phyloP scores from a whole-genome alignment of 2,888 invertebrate species.

The Drosophila percnosoma region DNA sequence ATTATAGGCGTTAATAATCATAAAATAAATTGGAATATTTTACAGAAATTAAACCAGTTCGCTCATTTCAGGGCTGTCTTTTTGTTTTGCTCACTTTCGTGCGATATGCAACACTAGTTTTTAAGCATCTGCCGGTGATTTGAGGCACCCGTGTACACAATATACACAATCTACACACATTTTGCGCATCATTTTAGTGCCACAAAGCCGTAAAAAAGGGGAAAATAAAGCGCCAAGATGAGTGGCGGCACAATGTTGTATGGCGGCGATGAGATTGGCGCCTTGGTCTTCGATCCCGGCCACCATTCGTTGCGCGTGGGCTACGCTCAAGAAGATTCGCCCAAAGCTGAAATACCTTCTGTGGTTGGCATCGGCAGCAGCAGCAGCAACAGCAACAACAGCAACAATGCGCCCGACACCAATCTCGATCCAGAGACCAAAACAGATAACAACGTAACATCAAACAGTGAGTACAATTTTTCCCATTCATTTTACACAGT shows the following conservation, averaged over 20 bases:
- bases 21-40: background rate
- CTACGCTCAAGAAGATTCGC: conserved; percentile 98
- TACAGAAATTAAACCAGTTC: background rate
- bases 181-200: conserved; percentile 27
- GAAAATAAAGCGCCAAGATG: conserved; percentile 71
- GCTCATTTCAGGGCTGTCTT: conserved; percentile 2
- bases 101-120: conserved; percentile 44
- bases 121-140: conserved; percentile 57
- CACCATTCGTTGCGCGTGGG: conserved; percentile 93
- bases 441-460: conserved; percentile 90
- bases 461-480: conserved; percentile 73
- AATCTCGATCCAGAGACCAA: conserved; percentile 91
- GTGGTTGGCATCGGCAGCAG: conserved; percentile 94
- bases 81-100: conserved; percentile 5
- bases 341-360: conserved; percentile 98
- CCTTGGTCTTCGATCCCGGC: conserved; percentile 98
- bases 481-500: no score
- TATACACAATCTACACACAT: conserved; percentile 60
- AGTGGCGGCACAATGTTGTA: conserved; percentile 90
- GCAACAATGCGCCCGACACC: conserved; percentile 85
- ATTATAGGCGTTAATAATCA: background rate
- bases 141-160: conserved; percentile 47
- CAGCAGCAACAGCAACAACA: background rate
- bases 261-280: conserved; percentile 99
- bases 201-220: conserved; percentile 7